Base-by-base conservation (phyloP, 2,888 invertebrate genomes). In the Spodoptera exigua region DNA sequence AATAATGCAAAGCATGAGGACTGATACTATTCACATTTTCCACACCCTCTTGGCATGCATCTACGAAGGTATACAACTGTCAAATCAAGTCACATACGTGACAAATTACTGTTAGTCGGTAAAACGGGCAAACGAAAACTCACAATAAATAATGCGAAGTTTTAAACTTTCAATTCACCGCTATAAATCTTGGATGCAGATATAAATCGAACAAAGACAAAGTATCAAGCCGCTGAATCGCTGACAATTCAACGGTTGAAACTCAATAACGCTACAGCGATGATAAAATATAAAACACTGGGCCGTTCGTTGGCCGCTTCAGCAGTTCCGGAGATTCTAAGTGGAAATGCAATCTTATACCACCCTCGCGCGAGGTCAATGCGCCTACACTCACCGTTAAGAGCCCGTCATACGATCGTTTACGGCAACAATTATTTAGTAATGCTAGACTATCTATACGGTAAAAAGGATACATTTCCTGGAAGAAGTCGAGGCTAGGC, bases 401-500 rank as follows among this genome's bases (percentile, higher is more conserved):
- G 60, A 60, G 16, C 53, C 73, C 47, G 40, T 54, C 77, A 76
- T 69, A 75, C 69, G 69, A 77, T 74, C 62, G 46, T 61, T 80
- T 74, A 74, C 80, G 65, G 73, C 76, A 75, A 71, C 64, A 62
- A 70, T 74, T 75, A 81, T 78, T 77, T 71, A 63, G 75, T 70
- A 62, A 73, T 70, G 63, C 59, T 69, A 70, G 67, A 65, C 58
- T 69, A 65, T 68, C 18, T 55, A 37, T 59, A 70, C 66, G 57
- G 68, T 75, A 65, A 89, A 97, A 97, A 98, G 97, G 97, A 97
- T 98, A 99, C 99, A 99, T 99, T 97, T 99, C 99, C 95, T 99
- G 99, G 96, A 99, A 99, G 96, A 99, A 99, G 95, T 99, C 99
- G 94, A 99, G 96, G 95, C 98, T 98, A 81, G 99, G 98, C 85